A percentile compares a stretch with the other conserved stretches of the same genome.
These are phyloP conservation scores for Agriopis aurantiaria DNA, from an alignment of 2,888 invertebrate genomes.

Conservation along the genomic window DNA sequence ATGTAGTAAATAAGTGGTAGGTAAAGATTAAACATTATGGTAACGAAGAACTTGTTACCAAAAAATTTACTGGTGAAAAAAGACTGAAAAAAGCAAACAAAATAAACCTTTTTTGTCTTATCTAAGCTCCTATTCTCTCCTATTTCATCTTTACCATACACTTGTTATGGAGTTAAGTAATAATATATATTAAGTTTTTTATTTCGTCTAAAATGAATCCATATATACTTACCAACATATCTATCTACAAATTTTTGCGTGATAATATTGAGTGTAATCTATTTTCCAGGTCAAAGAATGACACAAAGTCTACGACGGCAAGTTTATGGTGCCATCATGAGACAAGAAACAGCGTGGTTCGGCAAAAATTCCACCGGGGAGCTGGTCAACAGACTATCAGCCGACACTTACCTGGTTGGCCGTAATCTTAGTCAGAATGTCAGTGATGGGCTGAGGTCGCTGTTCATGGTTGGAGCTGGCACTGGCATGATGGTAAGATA, in stretches of 20 bases:
- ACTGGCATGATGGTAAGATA: constrained; percentile 96
- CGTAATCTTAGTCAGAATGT: constrained; percentile 97
- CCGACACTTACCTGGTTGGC: constrained; percentile 96
- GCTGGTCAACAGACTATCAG: constrained; percentile 95
- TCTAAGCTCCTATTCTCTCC: too few species aligned
- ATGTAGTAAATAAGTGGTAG: too few species aligned
- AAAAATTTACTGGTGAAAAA: too few species aligned
- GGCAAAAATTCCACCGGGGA: constrained; percentile 96
- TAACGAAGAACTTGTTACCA: too few species aligned
- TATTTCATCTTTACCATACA: too few species aligned
- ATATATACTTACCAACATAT: not conserved
- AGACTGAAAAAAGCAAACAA: too few species aligned
- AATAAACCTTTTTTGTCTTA: too few species aligned
- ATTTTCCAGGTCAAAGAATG: constrained; percentile 92
- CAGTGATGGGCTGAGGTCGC: constrained; percentile 96
- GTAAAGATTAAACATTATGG: too few species aligned
- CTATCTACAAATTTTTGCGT: not conserved
- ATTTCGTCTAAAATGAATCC: too few species aligned
- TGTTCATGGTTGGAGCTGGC: constrained; percentile 94
- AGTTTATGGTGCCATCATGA: constrained; percentile 92
- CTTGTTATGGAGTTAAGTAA: too few species aligned
- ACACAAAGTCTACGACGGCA: constrained; percentile 92
- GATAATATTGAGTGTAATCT: not conserved
- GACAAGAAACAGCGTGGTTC: constrained; percentile 97
- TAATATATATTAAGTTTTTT: too few species aligned